Conservation (phyloP, 2,888 invertebrate genomes). For the Metopia argyrocephala region DNA sequence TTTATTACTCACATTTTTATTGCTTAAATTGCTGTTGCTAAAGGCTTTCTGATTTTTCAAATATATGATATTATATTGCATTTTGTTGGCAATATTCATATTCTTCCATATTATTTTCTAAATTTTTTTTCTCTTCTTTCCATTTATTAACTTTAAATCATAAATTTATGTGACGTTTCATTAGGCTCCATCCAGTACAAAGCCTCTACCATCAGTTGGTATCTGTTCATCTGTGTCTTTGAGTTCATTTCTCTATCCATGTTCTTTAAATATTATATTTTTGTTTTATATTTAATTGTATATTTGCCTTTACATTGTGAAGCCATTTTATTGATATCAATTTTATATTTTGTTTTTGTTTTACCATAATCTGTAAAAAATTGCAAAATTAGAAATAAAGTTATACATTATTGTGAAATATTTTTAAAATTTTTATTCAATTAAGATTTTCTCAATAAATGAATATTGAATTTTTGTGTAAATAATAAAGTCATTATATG, state of each 20-base stretch:
- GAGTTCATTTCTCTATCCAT: neutral
- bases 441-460: neutral
- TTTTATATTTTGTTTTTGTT: conserved; percentile 20
- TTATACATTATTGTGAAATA: conserved; percentile 9
- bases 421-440: neutral
- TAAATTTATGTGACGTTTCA: conserved; percentile 61
- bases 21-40: conserved; percentile 23
- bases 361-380: conserved; percentile 45
- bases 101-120: neutral
- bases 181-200: conserved; percentile 41
- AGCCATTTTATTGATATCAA: conserved; percentile 21
- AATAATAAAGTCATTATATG: too few species aligned
- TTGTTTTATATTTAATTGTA: too few species aligned
- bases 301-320: too few species aligned
- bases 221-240: neutral
- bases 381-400: conserved; percentile 27
- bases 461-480: too few species aligned
- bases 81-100: conserved; percentile 57
- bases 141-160: conserved; percentile 44
- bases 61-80: conserved; percentile 58
- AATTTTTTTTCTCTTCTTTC: conserved; percentile 3
- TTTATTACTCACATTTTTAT: too few species aligned
- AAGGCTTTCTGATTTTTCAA: conserved; percentile 17
- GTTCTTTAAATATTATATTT: neutral
- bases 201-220: neutral